Conservation (phyloP, 2,797 vertebrate genomes). For the Aldrovandia affinis region DNA sequence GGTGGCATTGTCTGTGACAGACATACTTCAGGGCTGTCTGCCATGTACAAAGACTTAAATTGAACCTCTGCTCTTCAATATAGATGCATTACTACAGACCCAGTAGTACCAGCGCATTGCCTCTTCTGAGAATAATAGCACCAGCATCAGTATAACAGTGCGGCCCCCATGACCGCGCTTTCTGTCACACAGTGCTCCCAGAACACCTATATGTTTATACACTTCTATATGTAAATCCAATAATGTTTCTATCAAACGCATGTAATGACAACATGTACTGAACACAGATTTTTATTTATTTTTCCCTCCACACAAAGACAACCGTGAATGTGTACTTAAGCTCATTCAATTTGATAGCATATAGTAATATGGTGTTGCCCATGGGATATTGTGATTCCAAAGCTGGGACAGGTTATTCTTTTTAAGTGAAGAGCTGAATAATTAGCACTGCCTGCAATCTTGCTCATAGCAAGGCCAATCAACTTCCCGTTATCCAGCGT, state of each 20-base stretch:
- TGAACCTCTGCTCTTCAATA: not conserved
- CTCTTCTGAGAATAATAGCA: not conserved
- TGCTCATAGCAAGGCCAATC: too few species aligned
- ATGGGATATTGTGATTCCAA: not conserved
- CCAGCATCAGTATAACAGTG: not conserved
- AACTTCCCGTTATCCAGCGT: too few species aligned
- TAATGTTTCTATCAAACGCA: not conserved
- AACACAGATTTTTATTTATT: not conserved
- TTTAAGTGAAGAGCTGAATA: not conserved
- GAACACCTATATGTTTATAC: not conserved
- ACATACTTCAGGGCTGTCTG: not conserved
- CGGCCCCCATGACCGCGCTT: not conserved
- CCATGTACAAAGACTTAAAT: not conserved
- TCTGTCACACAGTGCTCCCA: not conserved
- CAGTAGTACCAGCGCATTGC: not conserved
- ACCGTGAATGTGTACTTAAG: not conserved
- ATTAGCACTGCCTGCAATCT: not conserved
- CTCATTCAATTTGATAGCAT: not conserved
- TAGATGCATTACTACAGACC: not conserved
- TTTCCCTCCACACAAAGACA: not conserved
- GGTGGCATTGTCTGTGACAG: not conserved
- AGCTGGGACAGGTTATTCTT: not conserved
- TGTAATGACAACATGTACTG: not conserved
- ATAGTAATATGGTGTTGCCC: not conserved
- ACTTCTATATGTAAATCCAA: not conserved